Evolutionary conservation across 2,797 vertebrate species (phyloP).

Genomic region (Tympanoctomys barrerae): DNA sequence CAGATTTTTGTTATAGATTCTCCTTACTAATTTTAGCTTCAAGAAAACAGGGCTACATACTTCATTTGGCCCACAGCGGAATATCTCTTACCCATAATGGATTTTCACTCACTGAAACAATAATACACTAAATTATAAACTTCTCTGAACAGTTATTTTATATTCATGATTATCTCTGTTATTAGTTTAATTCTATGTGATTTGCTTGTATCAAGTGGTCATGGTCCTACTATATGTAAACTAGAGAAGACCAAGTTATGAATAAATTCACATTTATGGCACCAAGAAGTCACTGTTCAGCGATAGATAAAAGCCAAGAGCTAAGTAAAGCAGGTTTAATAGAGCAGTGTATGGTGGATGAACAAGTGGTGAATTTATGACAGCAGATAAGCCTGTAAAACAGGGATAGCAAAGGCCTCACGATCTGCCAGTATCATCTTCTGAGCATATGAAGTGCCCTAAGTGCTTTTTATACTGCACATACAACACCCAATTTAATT

Average conservation of each 20-base stretch:
- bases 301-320: background rate
- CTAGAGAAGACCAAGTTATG: background rate
- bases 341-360: background rate
- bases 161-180: background rate
- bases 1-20: conserved; percentile 19
- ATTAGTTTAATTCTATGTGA: conserved; percentile 38
- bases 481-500: background rate
- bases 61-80: background rate
- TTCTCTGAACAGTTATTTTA: conserved; percentile 32
- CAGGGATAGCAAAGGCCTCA: background rate
- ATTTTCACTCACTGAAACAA: conserved; percentile 41
- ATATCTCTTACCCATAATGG: background rate
- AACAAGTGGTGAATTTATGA: background rate
- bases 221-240: background rate
- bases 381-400: background rate
- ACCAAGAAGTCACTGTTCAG: conserved; percentile 28
- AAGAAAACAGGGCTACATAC: background rate
- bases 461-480: background rate
- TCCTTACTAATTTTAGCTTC: conserved; percentile 47
- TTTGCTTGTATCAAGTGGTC: conserved; percentile 24
- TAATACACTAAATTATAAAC: conserved; percentile 9
- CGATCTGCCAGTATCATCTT: background rate
- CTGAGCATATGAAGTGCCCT: background rate
- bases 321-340: background rate
- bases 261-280: conserved; percentile 49